These are phyloP conservation scores for Leptopilina myrica DNA, from an alignment of 2,888 invertebrate species.

Conservation along the genomic window DNA sequence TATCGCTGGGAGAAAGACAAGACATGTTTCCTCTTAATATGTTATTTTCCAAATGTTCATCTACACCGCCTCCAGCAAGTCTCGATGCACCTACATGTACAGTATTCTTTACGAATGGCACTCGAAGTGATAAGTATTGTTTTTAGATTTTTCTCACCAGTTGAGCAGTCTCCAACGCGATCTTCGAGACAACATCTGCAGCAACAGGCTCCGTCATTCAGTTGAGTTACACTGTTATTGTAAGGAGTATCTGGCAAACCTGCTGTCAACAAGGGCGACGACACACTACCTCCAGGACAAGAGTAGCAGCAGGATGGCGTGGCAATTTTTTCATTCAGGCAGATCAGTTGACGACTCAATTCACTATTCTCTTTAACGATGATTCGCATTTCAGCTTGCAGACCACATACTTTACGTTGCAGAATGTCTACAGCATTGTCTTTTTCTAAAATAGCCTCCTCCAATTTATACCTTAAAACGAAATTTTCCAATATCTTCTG, in stretches of 20 bases:
- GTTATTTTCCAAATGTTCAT: neutral
- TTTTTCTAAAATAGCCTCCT: constrained; percentile 82
- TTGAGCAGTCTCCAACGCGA: constrained; percentile 50
- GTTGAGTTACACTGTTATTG: constrained; percentile 41
- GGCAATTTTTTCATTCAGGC: constrained; percentile 61
- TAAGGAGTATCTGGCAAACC: constrained; percentile 52
- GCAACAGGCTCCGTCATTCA: constrained; percentile 58
- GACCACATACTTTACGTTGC: constrained; percentile 80
- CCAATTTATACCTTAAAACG: constrained; percentile 79
- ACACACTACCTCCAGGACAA: constrained; percentile 33
- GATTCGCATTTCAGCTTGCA: constrained; percentile 82
- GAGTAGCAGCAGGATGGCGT: constrained; percentile 47
- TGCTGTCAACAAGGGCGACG: constrained; percentile 50
- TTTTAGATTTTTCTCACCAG: constrained; percentile 54
- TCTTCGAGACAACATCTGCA: constrained; percentile 59
- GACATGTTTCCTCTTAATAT: constrained; percentile 60
- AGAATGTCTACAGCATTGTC: constrained; percentile 82
- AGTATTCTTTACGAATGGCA: neutral
- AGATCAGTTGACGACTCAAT: constrained; percentile 78
- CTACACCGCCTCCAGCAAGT: constrained; percentile 55
- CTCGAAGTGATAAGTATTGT: neutral
- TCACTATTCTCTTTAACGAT: constrained; percentile 81
- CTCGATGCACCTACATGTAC: constrained; percentile 56
- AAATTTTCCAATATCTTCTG: neutral
- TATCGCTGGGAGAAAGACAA: constrained; percentile 59